Evolutionary conservation across 2,888 invertebrate genomes (phyloP).

Genomic region (Penaeus monodon): DNA sequence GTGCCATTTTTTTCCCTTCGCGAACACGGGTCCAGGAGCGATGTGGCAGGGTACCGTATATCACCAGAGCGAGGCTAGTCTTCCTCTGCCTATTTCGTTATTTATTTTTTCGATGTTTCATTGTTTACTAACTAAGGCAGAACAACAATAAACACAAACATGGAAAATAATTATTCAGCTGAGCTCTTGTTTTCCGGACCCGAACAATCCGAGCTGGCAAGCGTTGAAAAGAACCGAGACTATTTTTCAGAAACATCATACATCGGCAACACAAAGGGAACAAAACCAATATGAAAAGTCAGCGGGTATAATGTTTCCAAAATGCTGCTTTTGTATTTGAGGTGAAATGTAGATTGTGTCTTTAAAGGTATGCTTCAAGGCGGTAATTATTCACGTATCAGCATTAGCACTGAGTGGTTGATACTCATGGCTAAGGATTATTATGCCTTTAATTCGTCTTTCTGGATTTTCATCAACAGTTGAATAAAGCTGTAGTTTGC

Average conservation of each 20-base stretch:
- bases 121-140: constrained; percentile 6
- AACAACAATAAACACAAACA: not conserved
- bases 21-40: constrained; percentile 43
- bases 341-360: constrained; percentile 42
- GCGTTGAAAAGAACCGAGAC: too few relatives aligned
- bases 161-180: too few relatives aligned
- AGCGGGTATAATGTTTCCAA: constrained; percentile 55
- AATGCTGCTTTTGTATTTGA: constrained; percentile 47
- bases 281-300: constrained; percentile 62
- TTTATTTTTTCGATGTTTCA: not conserved
- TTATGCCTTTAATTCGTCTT: not conserved
- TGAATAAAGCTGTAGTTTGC: too few relatives aligned
- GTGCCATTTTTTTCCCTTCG: constrained; percentile 46
- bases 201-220: too few relatives aligned
- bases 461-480: not conserved
- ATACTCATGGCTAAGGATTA: constrained; percentile 13
- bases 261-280: constrained; percentile 28
- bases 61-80: constrained; percentile 33
- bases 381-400: too few relatives aligned
- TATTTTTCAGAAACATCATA: constrained; percentile 25
- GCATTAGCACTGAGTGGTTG: not conserved
- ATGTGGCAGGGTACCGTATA: constrained; percentile 41
- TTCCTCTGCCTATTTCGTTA: not conserved
- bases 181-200: too few relatives aligned
- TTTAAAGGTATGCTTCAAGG: constrained; percentile 28